Evolutionary conservation across 2,888 invertebrate genomes (phyloP), one percentile per base, ranked within the genome.

Genomic region (Scaptomyza reducta): DNA sequence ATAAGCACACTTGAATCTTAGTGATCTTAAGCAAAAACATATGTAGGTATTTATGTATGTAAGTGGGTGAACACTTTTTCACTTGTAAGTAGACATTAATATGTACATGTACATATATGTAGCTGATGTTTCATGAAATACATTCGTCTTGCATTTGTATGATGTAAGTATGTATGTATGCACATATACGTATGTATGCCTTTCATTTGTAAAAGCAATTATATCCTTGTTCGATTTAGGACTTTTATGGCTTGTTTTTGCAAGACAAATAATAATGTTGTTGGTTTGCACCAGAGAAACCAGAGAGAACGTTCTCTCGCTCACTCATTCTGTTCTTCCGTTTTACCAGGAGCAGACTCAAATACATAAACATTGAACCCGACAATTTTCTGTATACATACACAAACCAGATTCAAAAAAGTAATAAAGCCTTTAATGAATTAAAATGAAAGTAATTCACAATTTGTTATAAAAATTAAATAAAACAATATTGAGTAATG

Each of bases 221-320:
- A 54, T 38, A 64, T 64, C 31, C 47, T 53, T 54, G 40, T 65
- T 56, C 35, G 16, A 60, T 45, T 27, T 31, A 46, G 25, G 70
- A 70, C 71, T 74, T 77, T 50, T 72, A 77, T 77, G 73, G 77
- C 77, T 77, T 74, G 77, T 74, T 77, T 74, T 73, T 50, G 44
- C 49, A 68, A 50, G 49, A 57, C 68, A 59, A 67, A 72, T 46
- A 55, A 53, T 57, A 57, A 65, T 74, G 53, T 50, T 71, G 41
- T 63, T 45, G 54, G 38, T 55, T 47, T 53, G 49, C 41, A 56
- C 13, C 49, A 42, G 42, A 16, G 50, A 35, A 35, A 14, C n/a
- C 13, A 50, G 35, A 44, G 44, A 35, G 45, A 29, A 46, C 44
- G 41, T 10, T 54, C 35, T 57, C 44, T 46, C 46, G 35, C 35